phyloP scores from a whole-genome alignment of 2,888 invertebrate species.

The Electrophaes corylata region DNA sequence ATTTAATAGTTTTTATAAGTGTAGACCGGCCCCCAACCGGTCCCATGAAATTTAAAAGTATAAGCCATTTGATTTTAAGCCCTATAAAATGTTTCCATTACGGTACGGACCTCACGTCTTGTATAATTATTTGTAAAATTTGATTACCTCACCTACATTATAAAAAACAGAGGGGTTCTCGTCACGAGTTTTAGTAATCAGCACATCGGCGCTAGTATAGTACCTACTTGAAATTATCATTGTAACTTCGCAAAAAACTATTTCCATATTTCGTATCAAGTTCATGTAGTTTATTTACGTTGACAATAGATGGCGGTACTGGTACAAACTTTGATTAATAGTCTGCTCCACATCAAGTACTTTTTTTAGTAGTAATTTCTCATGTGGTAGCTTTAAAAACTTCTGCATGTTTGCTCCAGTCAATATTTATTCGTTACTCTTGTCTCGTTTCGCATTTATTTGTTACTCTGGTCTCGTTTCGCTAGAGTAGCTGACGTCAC shows the following conservation, averaged over 20 bases:
- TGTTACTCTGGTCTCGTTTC: constrained; percentile 39
- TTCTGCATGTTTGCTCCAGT: background rate
- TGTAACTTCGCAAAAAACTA: constrained; percentile 1
- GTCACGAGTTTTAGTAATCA: constrained; percentile 7
- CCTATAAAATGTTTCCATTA: too few relatives aligned
- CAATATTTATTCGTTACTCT: background rate
- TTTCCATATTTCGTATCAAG: constrained; percentile 1
- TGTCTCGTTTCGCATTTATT: constrained; percentile 23
- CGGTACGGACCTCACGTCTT: too few relatives aligned
- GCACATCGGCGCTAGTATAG: background rate
- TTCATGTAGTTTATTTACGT: constrained; percentile 31
- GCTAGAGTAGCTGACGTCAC: constrained; percentile 53
- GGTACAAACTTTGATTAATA: constrained; percentile 10
- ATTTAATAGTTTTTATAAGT: too few relatives aligned
- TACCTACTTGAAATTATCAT: background rate
- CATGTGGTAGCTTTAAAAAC: background rate
- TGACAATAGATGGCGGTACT: constrained; percentile 58
- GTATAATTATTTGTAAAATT: too few relatives aligned
- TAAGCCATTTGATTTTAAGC: too few relatives aligned
- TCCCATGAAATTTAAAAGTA: too few relatives aligned
- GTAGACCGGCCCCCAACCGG: too few relatives aligned
- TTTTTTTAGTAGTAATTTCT: background rate
- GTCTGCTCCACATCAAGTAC: background rate
- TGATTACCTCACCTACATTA: too few relatives aligned
- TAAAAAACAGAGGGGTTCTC: background rate